Percentiles rank a stretch among this genome's conserved stretches.
These are phyloP conservation scores for Lasioglossum pauxillum DNA, from an alignment of 2,888 invertebrate species.

Conservation along the genomic window DNA sequence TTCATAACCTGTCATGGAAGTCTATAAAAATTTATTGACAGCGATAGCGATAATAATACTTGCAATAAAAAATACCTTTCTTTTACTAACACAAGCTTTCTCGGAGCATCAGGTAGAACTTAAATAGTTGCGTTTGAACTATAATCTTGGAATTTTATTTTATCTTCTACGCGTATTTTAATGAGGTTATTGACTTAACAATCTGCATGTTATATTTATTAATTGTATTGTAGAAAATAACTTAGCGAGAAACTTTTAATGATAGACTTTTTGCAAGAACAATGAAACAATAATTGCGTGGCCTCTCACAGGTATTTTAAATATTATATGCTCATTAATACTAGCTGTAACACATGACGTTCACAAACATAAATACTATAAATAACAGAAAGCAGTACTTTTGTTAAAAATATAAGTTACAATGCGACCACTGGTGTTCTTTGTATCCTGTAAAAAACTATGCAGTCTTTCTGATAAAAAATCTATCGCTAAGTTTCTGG, in stretches of 20 bases:
- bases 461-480: slow-evolving; percentile 19
- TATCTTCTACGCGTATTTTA: not conserved
- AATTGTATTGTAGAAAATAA: slow-evolving; percentile 20
- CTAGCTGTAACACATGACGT: not conserved
- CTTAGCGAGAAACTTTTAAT: slow-evolving; percentile 45
- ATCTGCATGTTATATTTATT: slow-evolving; percentile 16
- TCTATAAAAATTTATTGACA: not conserved
- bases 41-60: not conserved
- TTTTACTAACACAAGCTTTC: not conserved
- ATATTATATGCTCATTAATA: slow-evolving; percentile 1
- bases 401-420: not conserved
- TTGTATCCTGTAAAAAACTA: slow-evolving; percentile 4
- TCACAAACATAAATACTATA: not conserved
- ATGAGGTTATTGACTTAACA: not conserved
- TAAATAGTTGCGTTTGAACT: not conserved
- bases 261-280: slow-evolving; percentile 17
- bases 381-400: not conserved
- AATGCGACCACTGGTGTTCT: not conserved
- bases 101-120: not conserved
- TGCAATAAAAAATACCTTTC: not conserved
- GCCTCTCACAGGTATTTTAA: not conserved
- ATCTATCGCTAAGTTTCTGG: slow-evolving; percentile 49
- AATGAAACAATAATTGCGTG: not conserved
- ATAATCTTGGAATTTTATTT: not conserved
- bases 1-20: not conserved